Percentiles rank a stretch among this genome's conserved stretches.
Evolutionary conservation across 2,113 vertebrate genomes (phyloP).

Genomic region (Mastomys natalensis): DNA sequence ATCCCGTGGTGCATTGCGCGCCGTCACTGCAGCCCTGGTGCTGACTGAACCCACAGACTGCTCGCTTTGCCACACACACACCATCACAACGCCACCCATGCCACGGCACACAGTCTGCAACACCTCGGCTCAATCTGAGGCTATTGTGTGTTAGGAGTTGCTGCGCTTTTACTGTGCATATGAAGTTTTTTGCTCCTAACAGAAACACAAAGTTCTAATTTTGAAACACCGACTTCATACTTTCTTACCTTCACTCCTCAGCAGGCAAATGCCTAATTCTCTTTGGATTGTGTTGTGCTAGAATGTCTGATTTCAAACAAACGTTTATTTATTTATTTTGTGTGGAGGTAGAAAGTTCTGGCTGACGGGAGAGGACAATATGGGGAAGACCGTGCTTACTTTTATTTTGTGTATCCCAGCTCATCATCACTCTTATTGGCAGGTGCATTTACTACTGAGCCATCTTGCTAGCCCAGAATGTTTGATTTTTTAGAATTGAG

Average conservation of each 20-base stretch:
- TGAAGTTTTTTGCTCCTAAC: neutral
- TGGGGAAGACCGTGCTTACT: neutral
- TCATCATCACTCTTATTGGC: neutral
- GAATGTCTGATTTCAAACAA: neutral
- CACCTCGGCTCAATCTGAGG: neutral
- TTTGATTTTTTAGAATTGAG: neutral
- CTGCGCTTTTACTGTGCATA: neutral
- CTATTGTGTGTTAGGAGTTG: neutral
- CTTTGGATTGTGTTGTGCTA: neutral
- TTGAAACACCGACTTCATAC: neutral
- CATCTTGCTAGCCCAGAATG: neutral
- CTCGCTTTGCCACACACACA: neutral
- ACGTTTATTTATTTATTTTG: neutral
- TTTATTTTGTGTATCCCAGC: neutral
- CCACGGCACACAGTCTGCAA: neutral
- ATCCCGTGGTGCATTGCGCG: no score
- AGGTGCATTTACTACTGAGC: neutral
- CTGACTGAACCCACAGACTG: no score
- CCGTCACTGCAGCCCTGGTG: neutral
- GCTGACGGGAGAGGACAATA: no score
- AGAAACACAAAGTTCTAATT: neutral
- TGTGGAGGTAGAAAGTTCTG: neutral
- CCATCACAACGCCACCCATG: neutral
- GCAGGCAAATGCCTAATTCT: no score
- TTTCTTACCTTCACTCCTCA: neutral